Base-by-base conservation (phyloP, 2,888 invertebrate genomes). In the Altica lythri region DNA sequence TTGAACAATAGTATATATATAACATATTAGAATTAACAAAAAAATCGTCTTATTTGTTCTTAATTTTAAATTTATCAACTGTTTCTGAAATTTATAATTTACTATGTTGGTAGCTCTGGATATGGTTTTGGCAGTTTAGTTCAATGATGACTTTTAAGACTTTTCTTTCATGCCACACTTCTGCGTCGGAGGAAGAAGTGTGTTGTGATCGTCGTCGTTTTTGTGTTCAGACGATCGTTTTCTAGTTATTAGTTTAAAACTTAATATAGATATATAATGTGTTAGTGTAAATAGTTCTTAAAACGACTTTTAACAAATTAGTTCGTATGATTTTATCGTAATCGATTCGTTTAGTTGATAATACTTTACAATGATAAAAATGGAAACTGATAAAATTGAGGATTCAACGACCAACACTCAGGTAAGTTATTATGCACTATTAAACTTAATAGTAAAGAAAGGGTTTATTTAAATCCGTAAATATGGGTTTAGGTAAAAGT, bases 371-470 rank as follows among this genome's bases (percentile, higher is more conserved):
- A 86, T 88, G 86, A 83, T 86, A 81, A 89, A 89, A 85, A 92
- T 92, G 91, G 92, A 92, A 86, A 91, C 90, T 80, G 91, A 92
- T 83, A 89, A 89, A 84, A 87, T 89, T 81, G 90, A 90, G 81
- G 91, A 91, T 75, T 81, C 84, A 67, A 83, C 81, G 29, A 60
- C 61, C 78, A 81, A 83, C 80, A 80, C 83, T 72, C 86, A 86
- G 83, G 86, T 84, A 75, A 70, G 72, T 65, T 34, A 13, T 12
- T 4, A 1, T 48, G 17, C 14, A 13, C 2, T 12, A 29, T 29
- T 22, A 10, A 22, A 13, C 29, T 38, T 19, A 6, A 6, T 16
- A 12, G 18, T 19, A 10, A 6, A 12, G 32, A 9, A 13, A n/a
- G n/a, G n/a, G n/a, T 6, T 19, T 22, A 4, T 4, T 37, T 35